Base-by-base conservation (phyloP, 2,113 vertebrate genomes). In the Synodontis membranacea region DNA sequence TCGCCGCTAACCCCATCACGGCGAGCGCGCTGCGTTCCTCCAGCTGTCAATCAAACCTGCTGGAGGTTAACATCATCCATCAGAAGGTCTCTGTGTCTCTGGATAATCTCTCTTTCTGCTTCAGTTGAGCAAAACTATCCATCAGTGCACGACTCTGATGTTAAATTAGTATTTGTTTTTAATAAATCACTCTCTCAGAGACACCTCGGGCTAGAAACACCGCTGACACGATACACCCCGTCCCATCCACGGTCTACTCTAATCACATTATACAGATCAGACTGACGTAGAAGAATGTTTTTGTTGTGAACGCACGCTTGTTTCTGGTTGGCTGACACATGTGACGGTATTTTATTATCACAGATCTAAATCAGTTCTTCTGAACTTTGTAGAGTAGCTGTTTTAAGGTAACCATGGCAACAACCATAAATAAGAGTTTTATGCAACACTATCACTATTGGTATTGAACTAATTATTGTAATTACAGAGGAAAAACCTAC, bases 1-100 rank as follows among this genome's bases (percentile, higher is more conserved):
- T 34, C 12, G 14, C 28, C 50, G 23, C 34, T 60, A 72, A 54
- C 46, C 82, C 64, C 48, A 42, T 54, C 64, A 72, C 21, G 15
- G 0, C 14, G 31, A 12, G 58, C 25, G 3, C 9, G 23, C 34
- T 25, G 11, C 19, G 39, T 46, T 62, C n/a, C 56, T n/a, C 70
- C 54, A 31, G 48, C 84, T 80, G 84, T 80, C 84, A 86, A 21
- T 86, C 76, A 86, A 62, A 79, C 28, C 21, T 17, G 19, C 39
- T 34, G 84, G 48, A 68, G 84, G 21, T 48, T 81, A 34, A 70
- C 66, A 50, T 31, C 64, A 7, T 70, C 37, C 46, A 52, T 21
- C 62, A 5, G n/a, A 52, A 15, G 58, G 76, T 44, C 25, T 64
- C 80, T 7, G 28, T 80, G 37, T 68, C 44, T 46, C 50, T 19